Evolutionary conservation across 2,888 invertebrate species (phyloP).

Genomic region (Heliconius hortense): DNA sequence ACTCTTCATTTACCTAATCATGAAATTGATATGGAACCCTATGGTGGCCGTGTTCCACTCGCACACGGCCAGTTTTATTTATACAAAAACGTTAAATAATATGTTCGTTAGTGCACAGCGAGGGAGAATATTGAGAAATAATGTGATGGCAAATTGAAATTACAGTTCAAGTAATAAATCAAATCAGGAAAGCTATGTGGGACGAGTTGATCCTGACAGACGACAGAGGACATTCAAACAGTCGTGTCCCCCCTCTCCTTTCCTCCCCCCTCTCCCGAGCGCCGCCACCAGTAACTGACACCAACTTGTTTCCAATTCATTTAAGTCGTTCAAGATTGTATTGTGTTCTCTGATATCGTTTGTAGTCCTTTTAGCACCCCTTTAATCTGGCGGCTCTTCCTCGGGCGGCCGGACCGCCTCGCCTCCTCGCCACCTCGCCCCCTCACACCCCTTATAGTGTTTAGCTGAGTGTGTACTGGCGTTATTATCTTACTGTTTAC

Average conservation of each 20-base stretch:
- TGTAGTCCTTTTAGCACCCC: slow-evolving; percentile 25
- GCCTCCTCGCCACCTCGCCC: background rate
- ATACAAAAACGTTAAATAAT: slow-evolving; percentile 2
- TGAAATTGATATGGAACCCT: too few relatives aligned
- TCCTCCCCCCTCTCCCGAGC: background rate
- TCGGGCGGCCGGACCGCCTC: background rate
- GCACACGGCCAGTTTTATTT: background rate
- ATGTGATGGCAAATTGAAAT: slow-evolving; percentile 16
- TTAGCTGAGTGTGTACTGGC: background rate
- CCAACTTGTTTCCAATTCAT: slow-evolving; percentile 25
- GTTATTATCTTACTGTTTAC: background rate
- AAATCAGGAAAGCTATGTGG: background rate
- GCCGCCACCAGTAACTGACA: background rate
- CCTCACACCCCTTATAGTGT: background rate
- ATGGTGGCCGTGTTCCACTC: too few relatives aligned
- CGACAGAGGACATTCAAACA: background rate
- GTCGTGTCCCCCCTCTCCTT: background rate
- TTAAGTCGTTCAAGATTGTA: slow-evolving; percentile 21
- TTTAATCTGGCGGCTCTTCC: slow-evolving; percentile 16
- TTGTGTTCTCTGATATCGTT: slow-evolving; percentile 12
- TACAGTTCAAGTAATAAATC: slow-evolving; percentile 13
- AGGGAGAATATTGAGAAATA: background rate
- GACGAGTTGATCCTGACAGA: slow-evolving; percentile 2
- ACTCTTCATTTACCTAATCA: background rate
- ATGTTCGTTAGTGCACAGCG: background rate